phyloP scores from a whole-genome alignment of 1,140 invertebrate genomes.

The Pseudomyrmex sp. region DNA sequence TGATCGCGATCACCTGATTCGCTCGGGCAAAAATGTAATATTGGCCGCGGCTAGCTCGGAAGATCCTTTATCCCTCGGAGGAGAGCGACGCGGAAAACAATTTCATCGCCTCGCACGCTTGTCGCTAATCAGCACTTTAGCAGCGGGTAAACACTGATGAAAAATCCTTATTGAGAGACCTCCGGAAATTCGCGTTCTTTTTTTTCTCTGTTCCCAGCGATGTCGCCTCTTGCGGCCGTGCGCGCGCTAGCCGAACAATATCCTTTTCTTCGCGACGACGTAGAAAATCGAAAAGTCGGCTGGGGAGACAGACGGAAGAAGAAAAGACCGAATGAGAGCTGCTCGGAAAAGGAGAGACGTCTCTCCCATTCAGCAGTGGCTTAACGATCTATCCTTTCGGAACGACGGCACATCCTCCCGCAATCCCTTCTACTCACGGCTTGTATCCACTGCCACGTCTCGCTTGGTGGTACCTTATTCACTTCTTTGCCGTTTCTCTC shows the following conservation, averaged over 20 bases:
- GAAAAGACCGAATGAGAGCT: conserved; percentile 72
- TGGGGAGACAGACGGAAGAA: conserved; percentile 71
- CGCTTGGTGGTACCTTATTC: conserved; percentile 33
- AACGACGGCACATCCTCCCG: conserved; percentile 70
- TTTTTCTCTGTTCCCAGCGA: neutral
- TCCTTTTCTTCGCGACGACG: conserved; percentile 78
- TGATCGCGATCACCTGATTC: neutral
- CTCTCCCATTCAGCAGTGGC: conserved; percentile 76
- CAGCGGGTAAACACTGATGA: conserved; percentile 76
- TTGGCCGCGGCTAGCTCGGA: neutral
- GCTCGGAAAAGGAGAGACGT: conserved; percentile 68
- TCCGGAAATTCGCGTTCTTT: neutral
- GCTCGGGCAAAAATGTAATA: neutral
- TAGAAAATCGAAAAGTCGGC: conserved; percentile 79
- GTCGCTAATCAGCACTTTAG: conserved; percentile 80
- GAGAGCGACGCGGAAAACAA: conserved; percentile 56
- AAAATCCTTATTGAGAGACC: conserved; percentile 73
- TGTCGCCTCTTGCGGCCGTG: neutral
- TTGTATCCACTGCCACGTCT: conserved; percentile 23
- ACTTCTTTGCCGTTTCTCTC: conserved; percentile 46
- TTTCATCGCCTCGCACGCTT: conserved; percentile 67
- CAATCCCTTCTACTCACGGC: conserved; percentile 34
- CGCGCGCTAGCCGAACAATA: conserved; percentile 74
- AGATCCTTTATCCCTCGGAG: neutral
- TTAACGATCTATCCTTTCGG: conserved; percentile 81